Evolutionary conservation across 1,140 invertebrate species (phyloP), one percentile per base, ranked within the genome.

Genomic region (Lepidotrigona ventralis): DNA sequence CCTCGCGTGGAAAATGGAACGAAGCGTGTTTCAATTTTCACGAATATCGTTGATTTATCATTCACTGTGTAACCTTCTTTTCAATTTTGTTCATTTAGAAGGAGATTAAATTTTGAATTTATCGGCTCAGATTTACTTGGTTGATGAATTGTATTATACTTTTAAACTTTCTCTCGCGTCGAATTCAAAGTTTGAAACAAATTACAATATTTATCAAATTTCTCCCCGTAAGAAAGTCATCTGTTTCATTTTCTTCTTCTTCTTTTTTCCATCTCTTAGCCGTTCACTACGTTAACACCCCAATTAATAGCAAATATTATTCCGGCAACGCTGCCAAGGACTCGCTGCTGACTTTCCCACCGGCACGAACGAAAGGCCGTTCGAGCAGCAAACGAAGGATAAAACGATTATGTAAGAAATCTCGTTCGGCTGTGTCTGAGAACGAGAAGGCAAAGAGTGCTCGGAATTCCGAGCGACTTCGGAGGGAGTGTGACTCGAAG

Each of bases 331-430:
- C 39, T 46, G 39, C 39, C 6, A 39, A 39, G 4, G 39, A 39
- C 39, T 23, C 56, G 9, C 56, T 23, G 23, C 23, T 23, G 1
- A 29, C 86, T 91, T 90, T 88, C 86, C 89, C 89, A 81, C 84
- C 83, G 60, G 66, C 39, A 46, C 39, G 39, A 46, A 46, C 66
- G 66, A 64, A 79, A 86, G 78, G 87, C 81, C 54, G 63, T 81
- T 39, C 69, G 88, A 86, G 3, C 14, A 88, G 84, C 74, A 85
- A 84, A 79, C 81, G 69, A 73, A 76, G 87, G 89, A 90, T 92
- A 89, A 92, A 92, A 92, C 90, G 92, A 92, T 92, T 90, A 90
- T 91, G 88, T 75, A 90, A 91, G 86, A 91, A 91, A 90, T 90
- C 90, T 92, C 88, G 88, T 84, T 89, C 88, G 90, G 81, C 86